Evolutionary conservation across 2,888 invertebrate genomes (phyloP), one percentile per base, ranked within the genome.

Genomic region (Scaptomyza tumidula): DNA sequence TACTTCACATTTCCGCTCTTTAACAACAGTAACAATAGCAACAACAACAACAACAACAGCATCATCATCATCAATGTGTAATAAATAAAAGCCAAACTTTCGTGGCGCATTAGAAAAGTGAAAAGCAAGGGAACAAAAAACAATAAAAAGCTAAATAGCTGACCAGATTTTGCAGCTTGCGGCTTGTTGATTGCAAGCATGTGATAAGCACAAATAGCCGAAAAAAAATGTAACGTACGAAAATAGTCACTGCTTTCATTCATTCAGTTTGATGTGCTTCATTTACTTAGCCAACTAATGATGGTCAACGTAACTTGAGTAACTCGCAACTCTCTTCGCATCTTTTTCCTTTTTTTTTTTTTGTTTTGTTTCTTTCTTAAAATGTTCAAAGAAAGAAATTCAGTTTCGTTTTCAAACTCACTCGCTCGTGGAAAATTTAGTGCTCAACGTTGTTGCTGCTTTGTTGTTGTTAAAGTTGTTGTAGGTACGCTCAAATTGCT

Each of bases 401-500:
- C 86, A 64, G 80, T 86, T 86, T 86, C 88, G 73, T 88, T 89
- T 89, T 80, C 87, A 75, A 72, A 75, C 67, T 72, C 89, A 89
- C 64, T 88, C 80, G 83, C 56, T 89, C 71, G 87, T 86, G 86
- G 86, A 89, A 85, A 85, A 85, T 85, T 88, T 89, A 85, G 87
- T 89, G 80, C 86, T 77, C 67, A 67, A 53, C 55, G n/a, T 39
- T 66, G 35, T 27, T 58, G 59, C 10, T 57, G 57, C 14, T 59
- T 31, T 63, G 44, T 37, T 37, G 62, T 19, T 62, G 29, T 13
- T 16, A 24, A n/a, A 46, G 57, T 13, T 50, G 37, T 52, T 71
- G 43, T 70, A 55, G 76, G 71, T 68, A 59, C 49, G 63, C 50
- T 80, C 50, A 81, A 81, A 81, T 81, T 87, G 81, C 79, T 87